Conservation (phyloP, 1,140 invertebrate species). For the Grapholita molesta region DNA sequence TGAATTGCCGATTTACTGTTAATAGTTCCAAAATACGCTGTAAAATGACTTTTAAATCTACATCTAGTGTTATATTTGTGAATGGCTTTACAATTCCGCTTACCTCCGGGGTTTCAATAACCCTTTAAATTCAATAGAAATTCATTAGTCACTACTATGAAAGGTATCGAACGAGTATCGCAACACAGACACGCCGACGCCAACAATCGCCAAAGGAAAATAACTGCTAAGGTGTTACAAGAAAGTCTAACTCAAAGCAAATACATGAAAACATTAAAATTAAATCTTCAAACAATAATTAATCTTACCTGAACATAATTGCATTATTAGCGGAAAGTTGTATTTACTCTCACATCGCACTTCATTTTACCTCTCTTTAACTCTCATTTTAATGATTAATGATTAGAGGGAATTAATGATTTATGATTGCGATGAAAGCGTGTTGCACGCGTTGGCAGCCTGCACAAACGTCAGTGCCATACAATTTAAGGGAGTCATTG, state of each 20-base stretch:
- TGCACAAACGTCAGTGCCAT: conserved; percentile 52
- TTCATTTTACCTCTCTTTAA: conserved; percentile 75
- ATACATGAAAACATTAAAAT: conserved; percentile 15
- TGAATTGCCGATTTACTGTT: not conserved
- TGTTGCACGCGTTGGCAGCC: conserved; percentile 44
- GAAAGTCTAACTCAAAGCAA: conserved; percentile 22
- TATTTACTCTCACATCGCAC: conserved; percentile 67
- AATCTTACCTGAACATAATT: conserved; percentile 58
- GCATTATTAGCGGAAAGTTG: conserved; percentile 61
- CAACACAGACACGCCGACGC: conserved; percentile 57
- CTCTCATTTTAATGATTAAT: conserved; percentile 74
- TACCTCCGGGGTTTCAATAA: conserved; percentile 19
- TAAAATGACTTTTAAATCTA: conserved; percentile 44
- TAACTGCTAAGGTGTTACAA: conserved; percentile 18
- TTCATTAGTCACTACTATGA: conserved; percentile 44
- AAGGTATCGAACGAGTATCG: conserved; percentile 35
- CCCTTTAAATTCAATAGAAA: conserved; percentile 43
- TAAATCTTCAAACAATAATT: conserved; percentile 51
- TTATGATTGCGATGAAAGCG: conserved; percentile 68
- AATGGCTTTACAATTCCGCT: conserved; percentile 36
- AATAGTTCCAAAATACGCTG: conserved; percentile 27
- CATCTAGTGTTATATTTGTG: conserved; percentile 57
- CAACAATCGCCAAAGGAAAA: conserved; percentile 21
- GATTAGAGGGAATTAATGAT: conserved; percentile 59
- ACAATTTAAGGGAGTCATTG: conserved; percentile 65